Base-by-base conservation (phyloP, 2,888 invertebrate genomes). In the Cepaea hortensis region DNA sequence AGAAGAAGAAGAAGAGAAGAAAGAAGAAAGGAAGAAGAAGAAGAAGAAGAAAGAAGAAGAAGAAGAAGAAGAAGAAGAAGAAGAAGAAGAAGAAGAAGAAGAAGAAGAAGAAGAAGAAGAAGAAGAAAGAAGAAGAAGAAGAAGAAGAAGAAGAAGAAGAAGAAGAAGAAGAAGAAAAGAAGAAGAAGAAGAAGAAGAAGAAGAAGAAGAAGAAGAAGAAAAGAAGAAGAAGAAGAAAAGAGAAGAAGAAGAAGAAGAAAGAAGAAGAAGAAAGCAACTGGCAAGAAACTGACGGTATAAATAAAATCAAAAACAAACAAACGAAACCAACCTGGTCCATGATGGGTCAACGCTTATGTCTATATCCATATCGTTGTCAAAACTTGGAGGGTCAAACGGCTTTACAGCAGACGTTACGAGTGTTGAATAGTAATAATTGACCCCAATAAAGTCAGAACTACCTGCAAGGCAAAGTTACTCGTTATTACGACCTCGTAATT, bases 371-470 rank as follows among this genome's bases (percentile, higher is more conserved):
- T 91, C 91, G 55, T 70, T 86, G 1, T 88, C 85, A 84, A 87
- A 90, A 65, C 70, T 85, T 5, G 88, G 84, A 11, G 88, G 86
- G n/a, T 84, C 87, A 73, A 88, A 61, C 6, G 90, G 88, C 13
- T 81, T 79, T 5, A 88, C 79, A 65, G 82, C 81, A 5, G 87
- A 82, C 35, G 88, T 86, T 48, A 90, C 89, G 35, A 90, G 73
- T 6, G 80, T 73, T 11, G 90, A 89, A 0, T 96, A 96, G 92
- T 97, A 97, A 87, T 96, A 96, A 92, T 97, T 97, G 35, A 97
- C 93, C 0, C 97, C 97, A 83, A 97, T 95, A 94, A 96, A 97
- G 92, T 97, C 97, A 1, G 95, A 95, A 0, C 96, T 96, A 91
- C 95, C 96, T 94, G 23, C 0, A 55, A 15, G 15, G 0, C 7